Base-by-base conservation (phyloP, 2,888 invertebrate species). In the Clivina fossor region DNA sequence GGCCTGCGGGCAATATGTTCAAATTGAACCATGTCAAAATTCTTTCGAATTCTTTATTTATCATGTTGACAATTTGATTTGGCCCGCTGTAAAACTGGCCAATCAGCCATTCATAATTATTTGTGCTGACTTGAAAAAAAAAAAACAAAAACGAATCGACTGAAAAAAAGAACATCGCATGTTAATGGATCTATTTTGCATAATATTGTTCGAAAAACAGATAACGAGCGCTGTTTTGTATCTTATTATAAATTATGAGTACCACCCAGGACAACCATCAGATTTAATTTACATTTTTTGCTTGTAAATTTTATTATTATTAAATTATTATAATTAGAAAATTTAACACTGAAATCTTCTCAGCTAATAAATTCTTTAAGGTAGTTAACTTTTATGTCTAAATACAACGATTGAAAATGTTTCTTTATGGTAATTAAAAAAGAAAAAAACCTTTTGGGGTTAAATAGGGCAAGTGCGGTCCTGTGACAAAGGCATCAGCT, bases 181-280 rank as follows among this genome's bases (percentile, higher is more conserved):
- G 24, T 13, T 24, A 41, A 41, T 40, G 40, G 4, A 19, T 1
- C 37, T 40, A 41, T 41, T 41, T 41, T 41, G 41, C 24, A n/a
- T 41, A 41, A 41, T 41, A 24, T 41, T 41, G 41, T 41, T 41
- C 22, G 24, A 13, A 41, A n/a, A 41, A 41, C 11, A 41, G 35
- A 35, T 35, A 35, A 35, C 18, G 35, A 35, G 15, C 18, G n/a
- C n/a, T n/a, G n/a, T n/a, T 11, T 35, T 35, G 15, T n/a, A 35
- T 33, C 11, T 2, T 7, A 26, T 26, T 35, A 18, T 35, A 3
- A 35, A 8, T 15, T 16, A 35, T 35, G 35, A 13, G 15, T 35
- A 15, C 32, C 32, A 32, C 32, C 32, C 32, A 32, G 32, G 15
- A 32, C 11, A n/a, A n/a, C n/a, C n/a, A n/a, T n/a, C n/a, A n/a